Conservation (phyloP, 2,113 vertebrate species). For the Martes martes region DNA sequence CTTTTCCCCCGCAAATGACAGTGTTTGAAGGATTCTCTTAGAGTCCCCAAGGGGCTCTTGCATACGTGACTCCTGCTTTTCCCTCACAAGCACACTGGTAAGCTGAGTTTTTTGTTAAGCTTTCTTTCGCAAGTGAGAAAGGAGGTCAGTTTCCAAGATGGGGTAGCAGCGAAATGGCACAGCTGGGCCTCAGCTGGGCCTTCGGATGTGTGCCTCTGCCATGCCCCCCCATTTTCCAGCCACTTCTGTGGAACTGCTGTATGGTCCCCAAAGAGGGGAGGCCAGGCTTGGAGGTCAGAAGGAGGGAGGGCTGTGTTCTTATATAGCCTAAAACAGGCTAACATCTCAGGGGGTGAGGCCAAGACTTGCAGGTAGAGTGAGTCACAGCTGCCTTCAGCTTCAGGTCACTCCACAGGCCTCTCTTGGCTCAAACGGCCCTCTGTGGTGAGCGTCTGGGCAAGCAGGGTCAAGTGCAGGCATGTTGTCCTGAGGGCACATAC, state of each 20-base stretch:
- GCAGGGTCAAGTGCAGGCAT: neutral
- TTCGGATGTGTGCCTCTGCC: neutral
- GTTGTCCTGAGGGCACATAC: neutral
- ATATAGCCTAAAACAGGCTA: neutral
- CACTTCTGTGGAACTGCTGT: neutral
- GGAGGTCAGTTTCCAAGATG: neutral
- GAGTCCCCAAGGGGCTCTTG: neutral
- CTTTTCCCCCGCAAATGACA: neutral
- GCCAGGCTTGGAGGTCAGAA: neutral
- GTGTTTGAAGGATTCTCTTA: neutral
- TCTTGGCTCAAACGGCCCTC: neutral
- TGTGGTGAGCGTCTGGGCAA: neutral
- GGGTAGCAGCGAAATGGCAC: neutral
- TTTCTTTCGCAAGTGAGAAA: neutral
- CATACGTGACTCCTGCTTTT: neutral
- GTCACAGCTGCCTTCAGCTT: neutral
- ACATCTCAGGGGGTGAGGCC: neutral
- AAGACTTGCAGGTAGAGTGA: neutral
- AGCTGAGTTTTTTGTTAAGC: neutral
- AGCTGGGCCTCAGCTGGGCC: neutral
- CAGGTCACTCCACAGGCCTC: neutral
- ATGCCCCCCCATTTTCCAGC: fast-evolving
- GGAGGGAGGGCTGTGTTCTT: neutral
- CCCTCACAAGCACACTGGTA: neutral
- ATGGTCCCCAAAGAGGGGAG: neutral